A percentile compares a stretch with the other conserved stretches of the same genome.
Evolutionary conservation across 2,888 invertebrate genomes (phyloP).

Genomic region (Campopleginae sp.): DNA sequence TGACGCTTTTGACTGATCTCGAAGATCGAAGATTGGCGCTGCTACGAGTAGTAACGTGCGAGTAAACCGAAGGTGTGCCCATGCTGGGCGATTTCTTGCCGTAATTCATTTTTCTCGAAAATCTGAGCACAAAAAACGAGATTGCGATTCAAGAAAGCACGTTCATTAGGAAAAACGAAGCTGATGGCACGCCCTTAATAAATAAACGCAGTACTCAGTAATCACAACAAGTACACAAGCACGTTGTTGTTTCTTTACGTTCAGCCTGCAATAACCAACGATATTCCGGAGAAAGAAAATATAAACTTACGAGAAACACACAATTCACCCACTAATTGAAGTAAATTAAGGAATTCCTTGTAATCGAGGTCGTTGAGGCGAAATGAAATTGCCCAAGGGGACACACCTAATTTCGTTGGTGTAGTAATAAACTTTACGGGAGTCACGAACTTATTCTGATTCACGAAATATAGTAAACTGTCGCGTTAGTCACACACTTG

Average conservation of each 20-base stretch:
- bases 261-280: conserved; percentile 3
- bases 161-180: not conserved
- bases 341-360: not conserved
- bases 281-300: not conserved
- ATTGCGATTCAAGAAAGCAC: not conserved
- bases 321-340: not conserved
- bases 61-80: conserved; percentile 95
- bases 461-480: conserved; percentile 46
- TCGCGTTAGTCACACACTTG: conserved; percentile 49
- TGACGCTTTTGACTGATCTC: conserved; percentile 91
- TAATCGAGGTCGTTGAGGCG: not conserved
- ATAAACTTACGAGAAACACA: conserved; percentile 6
- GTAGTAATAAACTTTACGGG: conserved; percentile 50
- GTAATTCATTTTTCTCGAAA: conserved; percentile 86
- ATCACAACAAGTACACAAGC: not conserved
- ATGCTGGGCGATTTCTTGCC: conserved; percentile 93
- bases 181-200: conserved; percentile 41
- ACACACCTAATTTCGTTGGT: conserved; percentile 60
- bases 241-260: conserved; percentile 20
- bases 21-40: conserved; percentile 93
- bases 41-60: conserved; percentile 92
- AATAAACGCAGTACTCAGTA: not conserved
- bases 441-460: conserved; percentile 18
- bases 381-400: conserved; percentile 42
- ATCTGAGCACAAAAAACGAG: not conserved